Conservation (phyloP, 2,113 vertebrate genomes). For the Heterocephalus glaber region DNA sequence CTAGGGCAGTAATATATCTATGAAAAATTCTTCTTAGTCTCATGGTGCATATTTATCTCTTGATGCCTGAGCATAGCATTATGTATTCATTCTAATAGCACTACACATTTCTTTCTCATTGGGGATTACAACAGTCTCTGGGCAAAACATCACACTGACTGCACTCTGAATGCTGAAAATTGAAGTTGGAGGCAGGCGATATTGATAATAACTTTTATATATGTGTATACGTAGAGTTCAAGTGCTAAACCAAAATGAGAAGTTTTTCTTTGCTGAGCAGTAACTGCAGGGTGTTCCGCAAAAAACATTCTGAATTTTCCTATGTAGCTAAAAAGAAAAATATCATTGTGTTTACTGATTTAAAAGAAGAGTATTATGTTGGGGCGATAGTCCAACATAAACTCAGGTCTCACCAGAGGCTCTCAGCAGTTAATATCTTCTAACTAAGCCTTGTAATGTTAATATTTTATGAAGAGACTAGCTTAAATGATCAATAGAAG, state of each 20-base stretch:
- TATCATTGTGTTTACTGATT: conserved; percentile 33
- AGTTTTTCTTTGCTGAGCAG: conserved; percentile 24
- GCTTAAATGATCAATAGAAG: conserved; percentile 58
- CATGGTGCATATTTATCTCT: not conserved
- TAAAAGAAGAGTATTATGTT: conserved; percentile 51
- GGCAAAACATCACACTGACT: not conserved
- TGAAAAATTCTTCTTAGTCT: not conserved
- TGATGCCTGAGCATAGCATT: not conserved
- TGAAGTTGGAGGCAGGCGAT: conserved; percentile 20
- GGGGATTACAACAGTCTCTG: not conserved
- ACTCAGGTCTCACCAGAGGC: conserved; percentile 49
- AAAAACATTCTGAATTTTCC: conserved; percentile 31
- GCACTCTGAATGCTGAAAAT: conserved; percentile 24
- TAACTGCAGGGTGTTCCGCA: conserved; percentile 31
- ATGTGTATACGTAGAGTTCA: not conserved
- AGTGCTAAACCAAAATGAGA: conserved; percentile 41
- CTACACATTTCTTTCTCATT: conserved; percentile 32
- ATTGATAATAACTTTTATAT: not conserved
- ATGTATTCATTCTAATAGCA: not conserved
- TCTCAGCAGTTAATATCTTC: conserved; percentile 60
- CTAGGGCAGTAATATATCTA: not conserved
- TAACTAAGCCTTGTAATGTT: conserved; percentile 57
- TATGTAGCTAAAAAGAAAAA: not conserved
- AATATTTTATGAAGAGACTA: conserved; percentile 70
- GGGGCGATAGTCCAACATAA: conserved; percentile 12